Evolutionary conservation across 2,113 vertebrate species (phyloP).

Genomic region (Pleuronectes platessa): DNA sequence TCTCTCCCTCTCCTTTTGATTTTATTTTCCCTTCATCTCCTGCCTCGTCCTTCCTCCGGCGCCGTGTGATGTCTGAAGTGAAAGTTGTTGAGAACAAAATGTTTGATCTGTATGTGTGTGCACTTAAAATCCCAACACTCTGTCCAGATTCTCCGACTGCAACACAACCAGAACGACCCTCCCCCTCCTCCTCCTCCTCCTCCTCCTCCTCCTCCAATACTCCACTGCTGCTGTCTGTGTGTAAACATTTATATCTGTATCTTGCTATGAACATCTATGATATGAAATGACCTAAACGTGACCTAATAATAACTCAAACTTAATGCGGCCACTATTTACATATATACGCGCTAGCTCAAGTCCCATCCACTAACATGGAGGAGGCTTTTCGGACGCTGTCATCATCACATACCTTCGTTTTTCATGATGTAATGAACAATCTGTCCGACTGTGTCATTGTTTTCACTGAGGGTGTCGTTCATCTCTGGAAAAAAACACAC

Average conservation of each 20-base stretch:
- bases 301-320: too few species aligned
- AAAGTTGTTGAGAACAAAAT: neutral
- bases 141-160: neutral
- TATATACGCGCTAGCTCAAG: too few species aligned
- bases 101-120: neutral
- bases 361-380: too few species aligned
- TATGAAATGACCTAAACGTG: too few species aligned
- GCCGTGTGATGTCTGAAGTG: neutral
- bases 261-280: too few species aligned
- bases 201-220: neutral
- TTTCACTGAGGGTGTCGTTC: constrained; percentile 89
- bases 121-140: neutral
- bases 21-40: neutral
- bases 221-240: neutral
- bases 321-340: too few species aligned
- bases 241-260: neutral
- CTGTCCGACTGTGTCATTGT: constrained; percentile 93
- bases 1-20: neutral
- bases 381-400: too few species aligned
- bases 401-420: constrained; percentile 89
- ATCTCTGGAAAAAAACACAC: constrained; percentile 82
- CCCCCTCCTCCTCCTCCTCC: too few species aligned
- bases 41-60: too few species aligned
- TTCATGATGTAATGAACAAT: constrained; percentile 97
- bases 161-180: too few species aligned